A percentile compares a stretch with the other conserved stretches of the same genome.
Conservation (phyloP, 2,113 vertebrate species). For the Tympanuchus pallidicinctus region DNA sequence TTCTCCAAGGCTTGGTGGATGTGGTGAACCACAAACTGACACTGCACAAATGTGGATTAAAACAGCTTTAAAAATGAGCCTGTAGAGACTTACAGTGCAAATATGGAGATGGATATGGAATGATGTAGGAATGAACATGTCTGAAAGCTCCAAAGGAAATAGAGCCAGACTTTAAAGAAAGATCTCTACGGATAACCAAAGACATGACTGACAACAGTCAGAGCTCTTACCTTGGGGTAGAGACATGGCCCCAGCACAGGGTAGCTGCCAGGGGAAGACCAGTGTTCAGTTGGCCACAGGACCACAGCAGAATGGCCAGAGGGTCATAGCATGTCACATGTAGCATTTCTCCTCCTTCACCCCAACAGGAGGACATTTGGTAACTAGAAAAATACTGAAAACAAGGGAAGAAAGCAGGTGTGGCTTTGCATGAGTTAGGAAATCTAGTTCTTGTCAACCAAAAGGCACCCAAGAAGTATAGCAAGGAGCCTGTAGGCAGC, state of each 20-base stretch:
- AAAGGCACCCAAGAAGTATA: neutral
- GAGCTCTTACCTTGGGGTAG: too few species aligned
- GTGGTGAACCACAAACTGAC: neutral
- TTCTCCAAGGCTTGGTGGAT: neutral
- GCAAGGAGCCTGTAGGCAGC: neutral
- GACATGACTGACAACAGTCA: neutral
- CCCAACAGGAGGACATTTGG: neutral
- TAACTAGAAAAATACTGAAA: neutral
- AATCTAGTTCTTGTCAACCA: neutral
- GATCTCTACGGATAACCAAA: neutral
- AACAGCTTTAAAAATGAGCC: neutral
- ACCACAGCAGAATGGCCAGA: neutral
- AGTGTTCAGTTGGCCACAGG: neutral
- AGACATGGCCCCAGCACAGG: neutral
- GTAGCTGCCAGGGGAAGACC: neutral
- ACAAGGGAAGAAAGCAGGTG: neutral
- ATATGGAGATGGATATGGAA: neutral
- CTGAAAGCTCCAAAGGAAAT: neutral
- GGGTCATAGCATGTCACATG: neutral
- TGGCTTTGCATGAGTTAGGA: neutral
- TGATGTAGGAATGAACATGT: neutral
- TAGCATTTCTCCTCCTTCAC: neutral
- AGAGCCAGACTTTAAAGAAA: neutral
- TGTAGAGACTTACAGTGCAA: neutral
- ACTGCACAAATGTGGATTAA: neutral